Base-by-base conservation (phyloP, 2,888 invertebrate species). In the Eristalis tenax region DNA sequence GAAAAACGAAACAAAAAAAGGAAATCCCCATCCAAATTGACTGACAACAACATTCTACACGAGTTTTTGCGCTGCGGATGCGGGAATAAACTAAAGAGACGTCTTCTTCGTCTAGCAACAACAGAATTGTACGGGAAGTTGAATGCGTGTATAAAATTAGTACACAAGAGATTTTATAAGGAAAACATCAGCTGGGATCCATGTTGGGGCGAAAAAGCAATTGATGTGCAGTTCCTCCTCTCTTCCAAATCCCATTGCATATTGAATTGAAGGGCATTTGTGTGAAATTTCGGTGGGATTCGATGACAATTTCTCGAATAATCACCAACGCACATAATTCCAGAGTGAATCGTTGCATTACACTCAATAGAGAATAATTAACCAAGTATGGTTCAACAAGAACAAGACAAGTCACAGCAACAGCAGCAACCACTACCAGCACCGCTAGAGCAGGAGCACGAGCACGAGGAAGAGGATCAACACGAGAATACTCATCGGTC, bases 351-450 rank as follows among this genome's bases (percentile, higher is more conserved):
- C 83, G 78, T 71, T 79, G 83, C 38, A 83, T 66, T 69, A 71
- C 76, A 71, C 76, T 70, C 81, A 28, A 69, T 61, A 35, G 18
- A 66, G 50, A 50, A 32, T 43, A 77, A 83, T 71, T 68, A 77
- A 86, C 80, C 83, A 89, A 89, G 89, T 82, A 90, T 91, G 91
- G 88, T 89, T 88, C 85, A 88, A 75, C 88, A 59, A 71, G 78
- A 88, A 88, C 73, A 87, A 74, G 89, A 88, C 69, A 66, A 86
- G 88, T 85, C 84, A 88, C 71, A 85, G 87, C 78, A 70, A 32
- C 87, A 74, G 64, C 70, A 69, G 65, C 65, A 71, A 50, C 77
- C 85, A 70, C 70, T 75, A 73, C 68, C 35, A 59, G 50, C 68
- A 74, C 65, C 77, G 74, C 70, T 70, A 73, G 80, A 88, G 43